A percentile compares a stretch with the other conserved stretches of the same genome.
Evolutionary conservation across 2,797 vertebrate genomes (phyloP).

Genomic region (Esox lucius): DNA sequence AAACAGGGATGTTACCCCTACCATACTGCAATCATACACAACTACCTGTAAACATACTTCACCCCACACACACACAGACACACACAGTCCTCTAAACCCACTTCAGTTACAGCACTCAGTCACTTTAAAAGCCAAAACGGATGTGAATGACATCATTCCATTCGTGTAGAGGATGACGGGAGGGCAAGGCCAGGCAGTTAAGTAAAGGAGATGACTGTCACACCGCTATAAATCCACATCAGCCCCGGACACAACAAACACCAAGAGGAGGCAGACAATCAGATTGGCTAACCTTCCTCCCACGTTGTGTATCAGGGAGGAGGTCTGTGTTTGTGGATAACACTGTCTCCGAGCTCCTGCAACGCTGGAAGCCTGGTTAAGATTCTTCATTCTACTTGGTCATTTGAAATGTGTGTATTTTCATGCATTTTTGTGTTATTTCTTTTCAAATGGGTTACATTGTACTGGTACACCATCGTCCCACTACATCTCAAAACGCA

Average conservation of each 20-base stretch:
- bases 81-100: constrained; percentile 4
- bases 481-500: no score
- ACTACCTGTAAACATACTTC: not conserved
- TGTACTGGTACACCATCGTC: no score
- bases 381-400: no score
- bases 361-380: not conserved
- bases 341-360: not conserved
- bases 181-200: constrained; percentile 11
- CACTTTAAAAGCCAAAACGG: constrained; percentile 18
- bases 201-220: constrained; percentile 18
- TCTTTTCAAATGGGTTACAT: no score
- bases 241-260: not conserved
- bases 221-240: not conserved
- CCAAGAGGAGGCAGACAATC: not conserved
- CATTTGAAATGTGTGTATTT: no score
- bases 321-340: not conserved
- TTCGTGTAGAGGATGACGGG: constrained; percentile 1
- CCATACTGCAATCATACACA: not conserved
- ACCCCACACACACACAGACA: not conserved
- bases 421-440: no score
- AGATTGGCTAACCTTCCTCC: not conserved
- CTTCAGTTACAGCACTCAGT: constrained; percentile 11
- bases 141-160: constrained; percentile 28
- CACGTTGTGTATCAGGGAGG: not conserved
- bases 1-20: constrained; percentile 8